These are phyloP conservation scores for Noturus placidus DNA, from an alignment of 2,113 vertebrate genomes.

Conservation along the genomic window DNA sequence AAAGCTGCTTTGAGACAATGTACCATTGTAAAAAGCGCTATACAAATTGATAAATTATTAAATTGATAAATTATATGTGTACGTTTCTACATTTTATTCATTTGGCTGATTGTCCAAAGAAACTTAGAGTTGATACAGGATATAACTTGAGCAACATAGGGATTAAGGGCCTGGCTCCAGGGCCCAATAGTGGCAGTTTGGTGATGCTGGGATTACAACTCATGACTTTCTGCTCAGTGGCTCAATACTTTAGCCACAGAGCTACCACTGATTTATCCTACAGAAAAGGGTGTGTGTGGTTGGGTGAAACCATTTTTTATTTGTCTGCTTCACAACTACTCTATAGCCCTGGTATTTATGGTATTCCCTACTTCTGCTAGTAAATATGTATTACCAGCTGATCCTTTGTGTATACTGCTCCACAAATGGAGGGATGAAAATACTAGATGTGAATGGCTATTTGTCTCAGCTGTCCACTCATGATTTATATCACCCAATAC, in stretches of 20 bases:
- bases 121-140: not conserved
- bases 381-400: not conserved
- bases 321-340: not conserved
- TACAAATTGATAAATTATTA: too few species aligned
- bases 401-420: not conserved
- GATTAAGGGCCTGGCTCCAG: not conserved
- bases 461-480: not conserved
- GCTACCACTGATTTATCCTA: not conserved
- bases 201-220: not conserved
- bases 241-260: not conserved
- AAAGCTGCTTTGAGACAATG: too few species aligned
- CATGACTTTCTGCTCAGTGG: not conserved
- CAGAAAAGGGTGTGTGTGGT: too few species aligned
- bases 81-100: not conserved
- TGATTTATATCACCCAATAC: not conserved
- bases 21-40: too few species aligned
- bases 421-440: not conserved
- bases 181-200: not conserved
- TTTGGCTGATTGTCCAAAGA: not conserved
- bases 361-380: not conserved
- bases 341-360: not conserved
- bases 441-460: not conserved
- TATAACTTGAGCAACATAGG: too few species aligned
- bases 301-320: not conserved
- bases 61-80: too few species aligned